These are phyloP conservation scores for Drosophila takahashii DNA, from an alignment of 1,140 invertebrate species.

Conservation along the genomic window DNA sequence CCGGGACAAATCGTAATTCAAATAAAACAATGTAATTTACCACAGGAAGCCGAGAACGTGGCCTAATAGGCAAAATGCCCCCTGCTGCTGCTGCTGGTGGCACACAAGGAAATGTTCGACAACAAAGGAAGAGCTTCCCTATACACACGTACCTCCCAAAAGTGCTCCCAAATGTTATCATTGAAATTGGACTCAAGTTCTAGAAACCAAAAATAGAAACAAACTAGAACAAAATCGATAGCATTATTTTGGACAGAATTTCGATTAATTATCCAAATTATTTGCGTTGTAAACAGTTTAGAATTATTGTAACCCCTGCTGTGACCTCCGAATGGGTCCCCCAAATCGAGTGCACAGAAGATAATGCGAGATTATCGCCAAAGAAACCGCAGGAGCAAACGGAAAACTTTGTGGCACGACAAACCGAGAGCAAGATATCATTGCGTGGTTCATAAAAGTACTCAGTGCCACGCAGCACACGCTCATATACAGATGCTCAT, in stretches of 20 bases:
- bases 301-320: conserved; percentile 25
- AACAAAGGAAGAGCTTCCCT: conserved; percentile 33
- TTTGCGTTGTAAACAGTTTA: conserved; percentile 20
- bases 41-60: conserved; percentile 43
- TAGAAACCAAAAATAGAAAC: conserved; percentile 1
- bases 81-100: conserved; percentile 8
- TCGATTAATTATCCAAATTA: conserved; percentile 29
- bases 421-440: conserved; percentile 46
- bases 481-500: conserved; percentile 34
- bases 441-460: conserved; percentile 48
- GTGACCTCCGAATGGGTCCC: conserved; percentile 5
- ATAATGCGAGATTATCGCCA: conserved; percentile 51
- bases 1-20: conserved; percentile 73
- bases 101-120: conserved; percentile 37
- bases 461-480: no score
- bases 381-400: conserved; percentile 41
- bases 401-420: conserved; percentile 39
- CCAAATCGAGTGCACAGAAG: conserved; percentile 21
- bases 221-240: not conserved
- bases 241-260: conserved; percentile 1
- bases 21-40: conserved; percentile 78
- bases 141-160: conserved; percentile 21
- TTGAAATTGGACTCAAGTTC: conserved; percentile 26
- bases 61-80: conserved; percentile 50
- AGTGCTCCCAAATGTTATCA: conserved; percentile 26